Evolutionary conservation across 1,140 invertebrate genomes (phyloP).

Genomic region (Caenorhabditis brenneri): DNA sequence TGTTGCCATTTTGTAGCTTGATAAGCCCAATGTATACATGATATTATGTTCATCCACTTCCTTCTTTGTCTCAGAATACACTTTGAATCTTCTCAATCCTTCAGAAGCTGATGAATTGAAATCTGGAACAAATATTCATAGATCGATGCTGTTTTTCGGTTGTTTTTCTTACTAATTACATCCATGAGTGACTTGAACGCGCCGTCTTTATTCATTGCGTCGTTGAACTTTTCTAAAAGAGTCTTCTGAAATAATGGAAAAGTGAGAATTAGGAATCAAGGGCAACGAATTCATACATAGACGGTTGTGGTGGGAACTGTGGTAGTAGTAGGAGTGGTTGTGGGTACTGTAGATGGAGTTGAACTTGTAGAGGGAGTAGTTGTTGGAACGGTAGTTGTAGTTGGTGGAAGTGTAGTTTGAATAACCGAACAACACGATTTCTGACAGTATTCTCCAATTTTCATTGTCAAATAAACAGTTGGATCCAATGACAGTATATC

Average conservation of each 20-base stretch:
- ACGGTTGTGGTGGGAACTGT: neutral
- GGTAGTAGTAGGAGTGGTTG: neutral
- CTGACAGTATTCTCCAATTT: constrained; percentile 17
- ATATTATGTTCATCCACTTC: constrained; percentile 46
- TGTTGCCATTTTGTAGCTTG: constrained; percentile 1
- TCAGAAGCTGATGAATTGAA: constrained; percentile 15
- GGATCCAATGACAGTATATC: neutral
- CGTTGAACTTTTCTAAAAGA: constrained; percentile 24
- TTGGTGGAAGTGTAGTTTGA: neutral
- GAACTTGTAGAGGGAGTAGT: neutral
- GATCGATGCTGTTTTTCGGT: neutral
- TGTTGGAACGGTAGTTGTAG: neutral
- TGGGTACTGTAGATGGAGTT: neutral
- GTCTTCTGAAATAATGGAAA: neutral
- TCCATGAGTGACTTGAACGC: constrained; percentile 37
- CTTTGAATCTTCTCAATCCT: constrained; percentile 14
- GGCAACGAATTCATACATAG: neutral
- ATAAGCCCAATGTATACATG: constrained; percentile 29
- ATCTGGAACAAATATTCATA: neutral
- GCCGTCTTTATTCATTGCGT: constrained; percentile 31
- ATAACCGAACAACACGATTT: neutral
- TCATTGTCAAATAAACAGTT: neutral
- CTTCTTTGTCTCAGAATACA: constrained; percentile 47
- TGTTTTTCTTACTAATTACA: neutral
- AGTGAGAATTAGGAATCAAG: neutral